Evolutionary conservation across 2,888 invertebrate genomes (phyloP), one percentile per base, ranked within the genome.

Genomic region (Epinotia ramella): DNA sequence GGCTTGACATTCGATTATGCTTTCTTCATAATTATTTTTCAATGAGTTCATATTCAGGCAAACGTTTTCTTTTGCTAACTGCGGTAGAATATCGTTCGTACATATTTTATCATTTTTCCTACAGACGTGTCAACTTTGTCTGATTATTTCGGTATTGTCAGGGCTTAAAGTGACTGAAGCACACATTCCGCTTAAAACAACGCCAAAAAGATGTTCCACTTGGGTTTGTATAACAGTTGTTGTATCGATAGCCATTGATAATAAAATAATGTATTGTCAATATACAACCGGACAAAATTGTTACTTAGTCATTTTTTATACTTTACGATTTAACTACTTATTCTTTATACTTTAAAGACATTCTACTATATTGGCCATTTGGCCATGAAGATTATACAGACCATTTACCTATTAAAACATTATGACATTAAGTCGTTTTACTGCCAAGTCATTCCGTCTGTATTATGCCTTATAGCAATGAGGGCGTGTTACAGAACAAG

Each of bases 201-300:
- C 28, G 60, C 60, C 60, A 60, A 28, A 60, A 60, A 13, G 60
- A 16, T 1, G 60, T 60, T 11, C 60, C 60, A 60, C 33, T 62
- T 62, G 62, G 62, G 33, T 62, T 62, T 33, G 62, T 62, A 33
- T 62, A 62, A 33, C 33, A 33, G 33, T 62, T 62, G 62, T 62
- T 62, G 62, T 62, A 62, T 62, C 62, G 62, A 33, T 62, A n/a
- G 62, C 62, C 62, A 62, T 62, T 62, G 62, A 62, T 62, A 24
- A 28, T 28, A 28, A 28, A 28, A 28, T 28, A 28, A 28, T 3
- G 24, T 28, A 28, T 28, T 28, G 24, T 28, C 24, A 28, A 2
- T 28, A 28, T 2, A 28, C 24, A 28, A 28, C 3, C 24, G 1
- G 24, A 3, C 2, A 2, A 28, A 28, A 28, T 3, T 28, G 24